Evolutionary conservation across 2,888 invertebrate species (phyloP).

Genomic region (Lepetodrilus schrolli): DNA sequence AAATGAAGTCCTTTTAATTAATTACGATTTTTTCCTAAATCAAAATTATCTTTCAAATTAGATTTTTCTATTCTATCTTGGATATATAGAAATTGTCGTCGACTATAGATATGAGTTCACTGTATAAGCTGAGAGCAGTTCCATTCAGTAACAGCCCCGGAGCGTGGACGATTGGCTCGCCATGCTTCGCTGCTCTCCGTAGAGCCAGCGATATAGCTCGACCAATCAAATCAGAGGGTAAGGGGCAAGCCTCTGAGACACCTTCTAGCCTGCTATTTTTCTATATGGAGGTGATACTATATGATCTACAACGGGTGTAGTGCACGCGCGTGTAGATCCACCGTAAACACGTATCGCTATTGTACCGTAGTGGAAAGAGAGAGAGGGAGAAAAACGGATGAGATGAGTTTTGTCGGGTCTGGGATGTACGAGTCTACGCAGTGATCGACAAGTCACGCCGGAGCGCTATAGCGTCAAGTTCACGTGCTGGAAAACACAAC

Average conservation of each 20-base stretch:
- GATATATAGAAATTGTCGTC: neutral
- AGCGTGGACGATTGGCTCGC: constrained; percentile 19
- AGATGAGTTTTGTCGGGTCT: no score
- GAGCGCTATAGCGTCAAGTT: no score
- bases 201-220: neutral
- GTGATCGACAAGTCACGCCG: no score
- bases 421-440: no score
- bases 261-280: neutral
- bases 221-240: neutral
- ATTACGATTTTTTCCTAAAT: no score
- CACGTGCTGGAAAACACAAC: no score
- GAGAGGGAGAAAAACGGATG: no score
- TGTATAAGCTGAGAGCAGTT: neutral
- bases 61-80: neutral
- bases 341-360: no score
- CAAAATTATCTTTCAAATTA: no score
- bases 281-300: constrained; percentile 13
- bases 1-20: no score
- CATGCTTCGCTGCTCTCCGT: neutral
- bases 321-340: no score
- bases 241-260: constrained; percentile 13
- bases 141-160: neutral
- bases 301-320: neutral
- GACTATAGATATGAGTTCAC: neutral
- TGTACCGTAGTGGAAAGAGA: no score